Percentiles rank a stretch among this genome's conserved stretches.
Conservation (phyloP, 1,140 invertebrate genomes). For the Lucilia cuprina region DNA sequence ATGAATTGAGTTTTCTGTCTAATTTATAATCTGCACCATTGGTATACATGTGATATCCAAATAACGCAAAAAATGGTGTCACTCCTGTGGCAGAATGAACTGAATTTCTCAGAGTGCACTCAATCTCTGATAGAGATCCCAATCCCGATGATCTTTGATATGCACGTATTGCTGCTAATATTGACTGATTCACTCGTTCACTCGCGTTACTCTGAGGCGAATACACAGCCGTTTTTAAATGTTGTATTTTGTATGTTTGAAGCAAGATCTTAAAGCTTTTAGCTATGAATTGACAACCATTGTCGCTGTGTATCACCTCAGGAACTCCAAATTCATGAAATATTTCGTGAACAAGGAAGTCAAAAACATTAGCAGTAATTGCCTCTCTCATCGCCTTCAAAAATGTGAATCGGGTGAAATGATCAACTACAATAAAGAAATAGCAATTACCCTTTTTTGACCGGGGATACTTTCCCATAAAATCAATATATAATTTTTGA, state of each 20-base stretch:
- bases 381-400: not conserved
- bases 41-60: not conserved
- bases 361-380: not conserved
- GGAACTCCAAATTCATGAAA: constrained; percentile 12
- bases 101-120: not conserved
- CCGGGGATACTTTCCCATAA: not conserved
- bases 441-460: not conserved
- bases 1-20: not conserved
- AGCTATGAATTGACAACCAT: not conserved
- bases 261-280: not conserved
- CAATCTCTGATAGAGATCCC: not conserved
- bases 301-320: not conserved
- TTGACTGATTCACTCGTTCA: constrained; percentile 27
- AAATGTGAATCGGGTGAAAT: constrained; percentile 7
- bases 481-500: not conserved
- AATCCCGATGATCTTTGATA: constrained; percentile 1
- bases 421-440: not conserved
- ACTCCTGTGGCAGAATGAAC: not conserved
- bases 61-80: not conserved
- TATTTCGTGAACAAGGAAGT: not conserved
- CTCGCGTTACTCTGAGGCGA: constrained; percentile 15
- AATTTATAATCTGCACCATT: not conserved
- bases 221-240: constrained; percentile 2
- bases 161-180: not conserved
- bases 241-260: not conserved